Conservation (phyloP, 2,888 invertebrate genomes). For the Oxytorus armatus region DNA sequence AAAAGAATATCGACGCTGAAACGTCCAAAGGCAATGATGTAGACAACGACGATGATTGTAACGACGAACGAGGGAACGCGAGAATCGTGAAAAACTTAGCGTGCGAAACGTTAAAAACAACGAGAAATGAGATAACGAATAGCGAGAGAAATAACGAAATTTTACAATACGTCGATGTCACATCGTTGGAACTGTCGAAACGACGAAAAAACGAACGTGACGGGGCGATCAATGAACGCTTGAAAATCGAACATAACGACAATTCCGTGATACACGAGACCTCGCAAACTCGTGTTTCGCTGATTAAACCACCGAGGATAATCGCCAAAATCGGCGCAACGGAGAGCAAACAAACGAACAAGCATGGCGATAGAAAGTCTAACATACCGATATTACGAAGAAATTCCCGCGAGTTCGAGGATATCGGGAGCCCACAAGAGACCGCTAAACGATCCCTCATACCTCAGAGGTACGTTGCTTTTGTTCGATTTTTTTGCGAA, state of each 20-base stretch:
- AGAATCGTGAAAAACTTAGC: slow-evolving; percentile 48
- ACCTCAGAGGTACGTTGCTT: slow-evolving; percentile 80
- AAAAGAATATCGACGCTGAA: slow-evolving; percentile 32
- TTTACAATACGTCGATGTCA: slow-evolving; percentile 64
- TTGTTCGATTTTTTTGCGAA: background rate
- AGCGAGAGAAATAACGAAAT: slow-evolving; percentile 24
- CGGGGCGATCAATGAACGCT: slow-evolving; percentile 44
- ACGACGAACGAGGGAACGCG: slow-evolving; percentile 37
- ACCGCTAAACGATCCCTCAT: slow-evolving; percentile 82
- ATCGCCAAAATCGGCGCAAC: slow-evolving; percentile 71
- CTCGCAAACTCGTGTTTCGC: slow-evolving; percentile 71
- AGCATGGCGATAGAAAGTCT: slow-evolving; percentile 80
- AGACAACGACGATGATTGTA: slow-evolving; percentile 50
- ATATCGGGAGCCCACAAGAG: slow-evolving; percentile 81
- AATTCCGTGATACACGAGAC: slow-evolving; percentile 73
- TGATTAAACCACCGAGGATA: slow-evolving; percentile 79
- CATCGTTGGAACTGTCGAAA: slow-evolving; percentile 64
- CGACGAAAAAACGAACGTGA: slow-evolving; percentile 69
- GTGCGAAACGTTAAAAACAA: slow-evolving; percentile 69
- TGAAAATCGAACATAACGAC: slow-evolving; percentile 17
- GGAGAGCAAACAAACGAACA: slow-evolving; percentile 71
- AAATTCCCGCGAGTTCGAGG: slow-evolving; percentile 82
- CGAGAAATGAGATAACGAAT: slow-evolving; percentile 64
- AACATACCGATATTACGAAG: slow-evolving; percentile 81
- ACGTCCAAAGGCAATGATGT: slow-evolving; percentile 42